phyloP scores from a whole-genome alignment of 2,888 invertebrate species.

The Pseudolycoriella hygida region DNA sequence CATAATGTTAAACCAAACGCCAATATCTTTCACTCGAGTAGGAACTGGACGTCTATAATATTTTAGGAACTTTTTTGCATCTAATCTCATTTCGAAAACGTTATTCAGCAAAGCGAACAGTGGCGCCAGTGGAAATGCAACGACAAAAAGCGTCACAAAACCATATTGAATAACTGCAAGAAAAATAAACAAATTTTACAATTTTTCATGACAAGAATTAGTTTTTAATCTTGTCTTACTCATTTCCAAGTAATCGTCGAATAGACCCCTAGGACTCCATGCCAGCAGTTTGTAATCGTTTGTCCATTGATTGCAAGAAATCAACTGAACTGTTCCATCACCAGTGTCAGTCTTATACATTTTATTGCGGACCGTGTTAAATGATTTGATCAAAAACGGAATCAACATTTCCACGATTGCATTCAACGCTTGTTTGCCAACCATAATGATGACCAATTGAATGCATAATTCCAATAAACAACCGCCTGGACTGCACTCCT shows the following conservation, averaged over 20 bases:
- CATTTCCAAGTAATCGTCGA: slow-evolving; percentile 76
- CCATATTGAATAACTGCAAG: slow-evolving; percentile 65
- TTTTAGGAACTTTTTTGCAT: slow-evolving; percentile 64
- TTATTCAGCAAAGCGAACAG: slow-evolving; percentile 68
- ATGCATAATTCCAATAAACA: slow-evolving; percentile 74
- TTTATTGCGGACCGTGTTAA: slow-evolving; percentile 27
- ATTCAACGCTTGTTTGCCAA: slow-evolving; percentile 69
- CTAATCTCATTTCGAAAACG: slow-evolving; percentile 63
- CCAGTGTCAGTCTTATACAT: slow-evolving; percentile 32
- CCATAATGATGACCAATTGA: slow-evolving; percentile 70
- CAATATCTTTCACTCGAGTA: slow-evolving; percentile 54
- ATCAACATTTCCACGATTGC: slow-evolving; percentile 58
- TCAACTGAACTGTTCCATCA: slow-evolving; percentile 21
- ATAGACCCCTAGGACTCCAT: slow-evolving; percentile 47
- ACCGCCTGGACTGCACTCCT: slow-evolving; percentile 70
- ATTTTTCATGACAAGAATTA: background rate
- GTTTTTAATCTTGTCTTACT: slow-evolving; percentile 30
- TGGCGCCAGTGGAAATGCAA: slow-evolving; percentile 73
- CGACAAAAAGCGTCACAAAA: slow-evolving; percentile 69
- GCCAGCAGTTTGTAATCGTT: slow-evolving; percentile 51
- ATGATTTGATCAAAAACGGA: slow-evolving; percentile 39
- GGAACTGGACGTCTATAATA: slow-evolving; percentile 58
- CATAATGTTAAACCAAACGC: slow-evolving; percentile 62
- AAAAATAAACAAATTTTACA: slow-evolving; percentile 1
- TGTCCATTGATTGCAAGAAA: slow-evolving; percentile 50